These are phyloP conservation scores for Clunio marinus DNA, from an alignment of 2,888 invertebrate species.

Conservation along the genomic window DNA sequence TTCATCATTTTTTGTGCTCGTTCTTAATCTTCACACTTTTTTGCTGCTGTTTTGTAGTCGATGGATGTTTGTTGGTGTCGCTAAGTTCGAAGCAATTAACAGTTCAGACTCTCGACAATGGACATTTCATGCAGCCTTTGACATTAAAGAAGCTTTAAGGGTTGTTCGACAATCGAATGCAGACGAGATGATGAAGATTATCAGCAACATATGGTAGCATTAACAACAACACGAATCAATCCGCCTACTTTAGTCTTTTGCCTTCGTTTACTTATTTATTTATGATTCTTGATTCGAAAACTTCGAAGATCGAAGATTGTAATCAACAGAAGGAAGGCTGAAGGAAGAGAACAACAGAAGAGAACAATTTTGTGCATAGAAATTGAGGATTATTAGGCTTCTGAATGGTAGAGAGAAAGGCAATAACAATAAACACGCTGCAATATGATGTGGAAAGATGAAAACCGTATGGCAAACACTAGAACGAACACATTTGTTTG, in stretches of 20 bases:
- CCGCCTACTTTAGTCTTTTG: conserved; percentile 27
- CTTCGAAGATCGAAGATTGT: not conserved
- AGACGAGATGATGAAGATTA: not conserved
- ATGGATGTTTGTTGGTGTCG: no score
- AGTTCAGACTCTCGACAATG: no score
- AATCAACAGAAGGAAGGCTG: not conserved
- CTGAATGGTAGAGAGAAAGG: not conserved
- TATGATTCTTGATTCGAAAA: not conserved
- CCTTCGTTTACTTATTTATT: not conserved
- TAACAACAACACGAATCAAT: not conserved
- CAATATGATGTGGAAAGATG: not conserved
- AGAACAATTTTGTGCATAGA: conserved; percentile 7
- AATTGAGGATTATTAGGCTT: conserved; percentile 19
- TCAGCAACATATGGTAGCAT: not conserved
- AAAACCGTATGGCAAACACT: not conserved
- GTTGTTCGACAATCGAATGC: not conserved
- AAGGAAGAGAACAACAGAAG: not conserved
- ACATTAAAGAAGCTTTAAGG: not conserved
- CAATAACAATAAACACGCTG: conserved; percentile 3
- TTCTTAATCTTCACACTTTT: conserved; percentile 31
- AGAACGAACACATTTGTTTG: no score
- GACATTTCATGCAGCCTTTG: not conserved
- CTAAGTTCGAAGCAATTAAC: not conserved
- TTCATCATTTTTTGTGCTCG: not conserved
- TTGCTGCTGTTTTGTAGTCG: not conserved